These are phyloP conservation scores for Torymus auratus DNA, from an alignment of 2,888 invertebrate species.

Conservation along the genomic window DNA sequence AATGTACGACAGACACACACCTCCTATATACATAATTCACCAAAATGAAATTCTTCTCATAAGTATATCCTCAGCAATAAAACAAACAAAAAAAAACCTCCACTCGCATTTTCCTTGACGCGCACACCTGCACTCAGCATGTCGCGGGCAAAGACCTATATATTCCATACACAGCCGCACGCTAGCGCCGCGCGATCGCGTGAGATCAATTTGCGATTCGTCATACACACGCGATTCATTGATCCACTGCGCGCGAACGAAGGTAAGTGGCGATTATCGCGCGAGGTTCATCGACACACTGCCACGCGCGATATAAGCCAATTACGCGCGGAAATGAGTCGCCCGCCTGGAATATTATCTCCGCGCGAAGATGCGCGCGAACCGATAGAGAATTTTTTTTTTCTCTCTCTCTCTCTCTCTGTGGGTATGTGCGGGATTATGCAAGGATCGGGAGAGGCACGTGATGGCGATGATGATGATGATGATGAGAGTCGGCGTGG, in stretches of 20 bases:
- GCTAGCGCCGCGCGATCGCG: no score
- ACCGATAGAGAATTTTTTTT: background rate
- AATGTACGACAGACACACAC: no score
- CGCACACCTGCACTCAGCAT: no score
- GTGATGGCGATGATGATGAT: constrained; percentile 24
- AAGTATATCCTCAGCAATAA: no score
- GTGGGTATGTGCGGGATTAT: constrained; percentile 8
- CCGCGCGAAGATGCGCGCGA: background rate
- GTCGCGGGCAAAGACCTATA: no score
- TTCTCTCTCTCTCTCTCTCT: background rate
- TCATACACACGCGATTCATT: constrained; percentile 17
- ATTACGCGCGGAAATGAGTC: constrained; percentile 27
- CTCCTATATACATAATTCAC: no score
- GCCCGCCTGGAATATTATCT: background rate
- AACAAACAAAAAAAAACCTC: no score
- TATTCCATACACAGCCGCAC: no score
- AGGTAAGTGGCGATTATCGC: background rate
- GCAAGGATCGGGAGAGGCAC: constrained; percentile 25
- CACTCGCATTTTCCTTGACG: no score
- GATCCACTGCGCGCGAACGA: background rate
- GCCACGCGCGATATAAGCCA: background rate
- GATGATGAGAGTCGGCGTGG: constrained; percentile 1
- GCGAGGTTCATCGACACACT: constrained; percentile 29
- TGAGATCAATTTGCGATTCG: no score
- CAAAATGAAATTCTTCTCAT: no score